Conservation (phyloP, 2,113 vertebrate species). For the Burhinus oedicnemus region DNA sequence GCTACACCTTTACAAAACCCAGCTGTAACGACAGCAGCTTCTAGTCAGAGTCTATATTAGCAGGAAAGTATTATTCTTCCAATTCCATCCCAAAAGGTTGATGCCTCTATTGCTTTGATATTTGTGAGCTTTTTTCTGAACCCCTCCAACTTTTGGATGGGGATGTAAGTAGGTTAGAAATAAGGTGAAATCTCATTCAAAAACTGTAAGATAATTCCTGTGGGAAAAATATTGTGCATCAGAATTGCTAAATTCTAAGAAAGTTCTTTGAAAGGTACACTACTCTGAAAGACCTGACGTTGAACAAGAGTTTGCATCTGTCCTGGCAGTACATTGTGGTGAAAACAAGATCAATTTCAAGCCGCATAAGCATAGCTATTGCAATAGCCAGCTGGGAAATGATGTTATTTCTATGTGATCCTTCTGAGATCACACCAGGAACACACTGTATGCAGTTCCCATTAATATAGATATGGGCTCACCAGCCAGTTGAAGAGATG, state of each 20-base stretch:
- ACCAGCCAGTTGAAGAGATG: not conserved
- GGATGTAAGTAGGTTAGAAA: not conserved
- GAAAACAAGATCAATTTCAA: not conserved
- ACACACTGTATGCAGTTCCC: not conserved
- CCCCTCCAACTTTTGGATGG: fast-evolving
- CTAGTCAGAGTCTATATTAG: not conserved
- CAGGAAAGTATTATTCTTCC: not conserved
- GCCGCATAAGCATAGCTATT: not conserved
- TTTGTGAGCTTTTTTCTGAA: not conserved
- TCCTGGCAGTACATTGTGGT: not conserved
- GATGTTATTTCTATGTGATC: not conserved
- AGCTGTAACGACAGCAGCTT: not conserved
- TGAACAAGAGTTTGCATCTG: not conserved
- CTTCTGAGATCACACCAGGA: not conserved
- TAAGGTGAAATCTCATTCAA: not conserved
- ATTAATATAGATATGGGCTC: not conserved
- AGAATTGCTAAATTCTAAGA: not conserved
- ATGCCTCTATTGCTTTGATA: not conserved
- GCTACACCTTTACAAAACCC: not conserved
- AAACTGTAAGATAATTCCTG: not conserved
- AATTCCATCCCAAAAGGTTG: not conserved
- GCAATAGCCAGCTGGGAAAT: not conserved
- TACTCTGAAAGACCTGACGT: not conserved
- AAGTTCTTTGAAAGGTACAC: not conserved
- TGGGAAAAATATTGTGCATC: not conserved